These are phyloP conservation scores for Bujurquina vittata DNA, from an alignment of 2,113 vertebrate genomes.

Conservation along the genomic window DNA sequence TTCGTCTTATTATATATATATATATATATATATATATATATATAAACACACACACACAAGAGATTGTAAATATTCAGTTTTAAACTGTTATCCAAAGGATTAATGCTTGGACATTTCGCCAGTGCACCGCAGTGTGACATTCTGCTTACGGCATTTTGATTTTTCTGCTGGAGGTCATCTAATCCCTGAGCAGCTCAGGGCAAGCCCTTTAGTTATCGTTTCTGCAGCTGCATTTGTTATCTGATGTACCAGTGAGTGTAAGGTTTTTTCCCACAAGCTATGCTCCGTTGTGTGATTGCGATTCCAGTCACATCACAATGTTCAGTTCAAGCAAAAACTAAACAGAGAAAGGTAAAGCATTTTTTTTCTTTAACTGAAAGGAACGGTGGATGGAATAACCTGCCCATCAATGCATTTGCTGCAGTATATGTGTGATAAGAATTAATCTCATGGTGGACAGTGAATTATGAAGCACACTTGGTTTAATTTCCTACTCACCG, in stretches of 20 bases:
- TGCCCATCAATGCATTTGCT: not conserved
- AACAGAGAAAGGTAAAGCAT: not conserved
- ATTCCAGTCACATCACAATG: not conserved
- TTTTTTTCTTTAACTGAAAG: not conserved
- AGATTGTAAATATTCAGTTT: not conserved
- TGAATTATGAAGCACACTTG: not conserved
- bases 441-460: not conserved
- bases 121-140: not conserved
- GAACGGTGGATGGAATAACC: not conserved
- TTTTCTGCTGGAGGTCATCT: constrained; percentile 8
- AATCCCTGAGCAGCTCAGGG: not conserved
- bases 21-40: too few species aligned
- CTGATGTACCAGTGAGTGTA: not conserved
- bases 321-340: not conserved
- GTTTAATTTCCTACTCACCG: not conserved
- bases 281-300: not conserved
- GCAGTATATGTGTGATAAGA: not conserved
- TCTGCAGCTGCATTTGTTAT: constrained; percentile 1
- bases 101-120: not conserved
- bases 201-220: not conserved
- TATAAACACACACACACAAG: not conserved
- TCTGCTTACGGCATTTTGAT: constrained; percentile 3
- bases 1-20: too few species aligned
- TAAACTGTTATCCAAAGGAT: constrained; percentile 11
- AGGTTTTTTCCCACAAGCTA: constrained; percentile 5